Percentiles rank a stretch among this genome's conserved stretches.
These are phyloP conservation scores for Phrynocephalus versicolor DNA, from an alignment of 2,113 vertebrate genomes.

Conservation along the genomic window DNA sequence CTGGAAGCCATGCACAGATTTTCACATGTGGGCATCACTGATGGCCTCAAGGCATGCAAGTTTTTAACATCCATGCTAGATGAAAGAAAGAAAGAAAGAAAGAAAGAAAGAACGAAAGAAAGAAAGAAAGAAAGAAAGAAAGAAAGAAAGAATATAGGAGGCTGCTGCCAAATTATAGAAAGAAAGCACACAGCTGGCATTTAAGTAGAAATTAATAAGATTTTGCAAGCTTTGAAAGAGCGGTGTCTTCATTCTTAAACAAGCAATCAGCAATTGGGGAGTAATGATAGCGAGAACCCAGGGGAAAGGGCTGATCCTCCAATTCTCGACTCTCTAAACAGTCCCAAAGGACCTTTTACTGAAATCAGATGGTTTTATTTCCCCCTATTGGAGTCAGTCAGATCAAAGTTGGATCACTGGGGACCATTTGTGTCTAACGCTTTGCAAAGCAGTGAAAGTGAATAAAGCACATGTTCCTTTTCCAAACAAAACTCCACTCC, in stretches of 20 bases:
- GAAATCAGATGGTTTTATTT: conserved; percentile 6
- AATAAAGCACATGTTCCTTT: conserved; percentile 18
- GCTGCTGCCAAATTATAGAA: no score
- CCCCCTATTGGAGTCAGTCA: not conserved
- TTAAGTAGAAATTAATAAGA: not conserved
- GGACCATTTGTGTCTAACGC: not conserved
- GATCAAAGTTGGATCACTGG: not conserved
- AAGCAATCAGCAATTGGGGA: not conserved
- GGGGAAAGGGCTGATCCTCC: not conserved
- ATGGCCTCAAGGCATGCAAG: not conserved
- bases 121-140: no score
- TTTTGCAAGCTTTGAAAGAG: not conserved
- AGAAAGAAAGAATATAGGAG: no score
- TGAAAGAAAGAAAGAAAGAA: no score
- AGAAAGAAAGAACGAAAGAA: no score
- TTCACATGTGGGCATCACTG: no score
- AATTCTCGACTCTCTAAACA: not conserved
- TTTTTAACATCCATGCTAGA: no score
- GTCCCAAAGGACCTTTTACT: not conserved
- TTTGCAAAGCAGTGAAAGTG: conserved; percentile 8
- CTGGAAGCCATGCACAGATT: not conserved
- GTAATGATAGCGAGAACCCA: not conserved
- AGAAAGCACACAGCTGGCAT: no score
- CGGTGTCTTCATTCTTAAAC: not conserved
- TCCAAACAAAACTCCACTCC: conserved; percentile 14